Percentiles rank a stretch among this genome's conserved stretches.
Evolutionary conservation across 2,113 vertebrate species (phyloP).

Genomic region (Microtus richardsoni): DNA sequence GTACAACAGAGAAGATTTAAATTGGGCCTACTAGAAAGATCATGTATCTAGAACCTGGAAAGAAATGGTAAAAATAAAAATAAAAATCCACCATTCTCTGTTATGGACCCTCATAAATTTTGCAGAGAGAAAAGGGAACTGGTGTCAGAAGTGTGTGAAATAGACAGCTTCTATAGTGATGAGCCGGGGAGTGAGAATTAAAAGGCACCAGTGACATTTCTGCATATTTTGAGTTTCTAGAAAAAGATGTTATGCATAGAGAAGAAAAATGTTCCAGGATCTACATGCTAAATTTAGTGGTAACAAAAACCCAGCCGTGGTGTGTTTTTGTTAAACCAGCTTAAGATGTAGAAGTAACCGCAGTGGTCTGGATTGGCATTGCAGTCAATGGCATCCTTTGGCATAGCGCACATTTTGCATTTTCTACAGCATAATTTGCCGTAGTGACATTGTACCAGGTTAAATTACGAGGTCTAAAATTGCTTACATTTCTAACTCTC

Average conservation of each 20-base stretch:
- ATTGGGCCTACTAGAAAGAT: background rate
- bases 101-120: background rate
- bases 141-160: background rate
- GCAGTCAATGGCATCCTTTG: background rate
- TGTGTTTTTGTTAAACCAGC: constrained; percentile 20
- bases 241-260: background rate
- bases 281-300: constrained; percentile 43
- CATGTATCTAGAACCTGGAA: background rate
- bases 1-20: background rate
- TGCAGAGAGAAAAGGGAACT: background rate
- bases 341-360: constrained; percentile 7
- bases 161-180: background rate
- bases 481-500: constrained; percentile 38
- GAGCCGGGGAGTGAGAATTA: background rate
- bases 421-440: constrained; percentile 48
- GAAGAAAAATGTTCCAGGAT: constrained; percentile 22
- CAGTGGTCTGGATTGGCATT: background rate
- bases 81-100: background rate
- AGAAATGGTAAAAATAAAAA: background rate
- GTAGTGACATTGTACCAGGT: background rate
- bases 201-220: background rate
- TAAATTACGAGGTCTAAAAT: background rate
- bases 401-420: constrained; percentile 33
- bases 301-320: constrained; percentile 23
- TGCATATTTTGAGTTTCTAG: constrained; percentile 37